Evolutionary conservation across 2,113 vertebrate genomes (phyloP).

Genomic region (Paramisgurnus dabryanus): DNA sequence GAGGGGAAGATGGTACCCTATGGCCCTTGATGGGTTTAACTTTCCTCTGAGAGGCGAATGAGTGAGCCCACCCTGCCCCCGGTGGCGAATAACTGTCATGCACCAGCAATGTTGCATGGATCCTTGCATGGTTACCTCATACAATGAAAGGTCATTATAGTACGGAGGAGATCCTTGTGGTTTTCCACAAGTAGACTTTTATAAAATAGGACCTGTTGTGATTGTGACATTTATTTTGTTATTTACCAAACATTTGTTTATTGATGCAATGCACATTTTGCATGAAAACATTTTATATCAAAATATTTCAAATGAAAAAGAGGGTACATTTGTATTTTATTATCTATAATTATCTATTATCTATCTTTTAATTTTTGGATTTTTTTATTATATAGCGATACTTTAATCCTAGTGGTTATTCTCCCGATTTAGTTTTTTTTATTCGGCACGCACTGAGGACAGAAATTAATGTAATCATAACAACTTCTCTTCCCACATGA

Average conservation of each 20-base stretch:
- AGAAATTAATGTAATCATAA: background rate
- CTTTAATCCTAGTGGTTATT: background rate
- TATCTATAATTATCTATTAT: too few species aligned
- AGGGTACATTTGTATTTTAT: too few species aligned
- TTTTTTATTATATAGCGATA: background rate
- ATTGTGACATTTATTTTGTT: background rate
- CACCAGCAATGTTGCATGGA: background rate
- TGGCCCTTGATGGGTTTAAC: background rate
- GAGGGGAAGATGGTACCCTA: background rate
- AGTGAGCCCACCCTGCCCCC: constrained; percentile 44
- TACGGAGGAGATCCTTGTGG: background rate
- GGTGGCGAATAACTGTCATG: constrained; percentile 29
- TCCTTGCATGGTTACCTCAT: background rate
- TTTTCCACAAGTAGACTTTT: background rate
- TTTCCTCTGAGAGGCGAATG: background rate
- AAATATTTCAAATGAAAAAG: too few species aligned
- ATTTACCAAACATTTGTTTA: too few species aligned
- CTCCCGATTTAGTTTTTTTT: background rate
- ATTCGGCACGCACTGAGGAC: background rate
- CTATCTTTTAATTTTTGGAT: too few species aligned
- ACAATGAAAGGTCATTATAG: constrained; percentile 22
- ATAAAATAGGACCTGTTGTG: background rate
- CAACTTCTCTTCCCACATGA: background rate
- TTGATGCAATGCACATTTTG: too few species aligned
- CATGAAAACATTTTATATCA: too few species aligned